A percentile compares a stretch with the other conserved stretches of the same genome.
Evolutionary conservation across 1,140 invertebrate species (phyloP).

Genomic region (Papilio glaucus): DNA sequence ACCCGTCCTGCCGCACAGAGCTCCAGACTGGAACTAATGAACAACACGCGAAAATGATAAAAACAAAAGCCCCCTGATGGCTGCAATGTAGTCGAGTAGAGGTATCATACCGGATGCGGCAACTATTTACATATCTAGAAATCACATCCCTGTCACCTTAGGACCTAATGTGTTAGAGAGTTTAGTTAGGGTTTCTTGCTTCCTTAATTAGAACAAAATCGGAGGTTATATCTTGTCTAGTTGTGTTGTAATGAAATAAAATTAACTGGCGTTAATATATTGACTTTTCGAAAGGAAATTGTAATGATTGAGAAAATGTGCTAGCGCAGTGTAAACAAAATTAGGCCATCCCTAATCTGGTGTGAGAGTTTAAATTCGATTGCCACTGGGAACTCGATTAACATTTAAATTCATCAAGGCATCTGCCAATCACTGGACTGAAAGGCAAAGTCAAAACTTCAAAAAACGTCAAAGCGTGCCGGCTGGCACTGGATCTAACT

Average conservation of each 20-base stretch:
- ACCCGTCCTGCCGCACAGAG: neutral
- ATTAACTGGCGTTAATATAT: too few relatives aligned
- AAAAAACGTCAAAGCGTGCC: conserved; percentile 48
- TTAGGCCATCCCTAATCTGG: neutral
- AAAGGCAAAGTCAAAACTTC: conserved; percentile 40
- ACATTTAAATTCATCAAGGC: conserved; percentile 27
- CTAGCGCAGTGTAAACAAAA: neutral
- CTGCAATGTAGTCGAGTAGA: neutral
- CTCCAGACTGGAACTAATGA: conserved; percentile 13
- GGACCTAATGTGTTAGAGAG: too few relatives aligned
- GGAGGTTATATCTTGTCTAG: too few relatives aligned
- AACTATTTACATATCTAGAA: too few relatives aligned
- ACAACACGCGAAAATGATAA: conserved; percentile 7
- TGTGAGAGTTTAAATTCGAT: neutral
- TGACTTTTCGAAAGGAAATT: too few relatives aligned
- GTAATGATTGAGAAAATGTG: too few relatives aligned
- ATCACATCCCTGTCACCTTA: too few relatives aligned
- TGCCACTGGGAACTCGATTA: conserved; percentile 11
- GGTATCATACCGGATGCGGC: too few relatives aligned
- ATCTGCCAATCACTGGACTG: conserved; percentile 39
- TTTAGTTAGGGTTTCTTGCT: too few relatives aligned
- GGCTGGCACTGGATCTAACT: conserved; percentile 50
- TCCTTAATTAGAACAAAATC: too few relatives aligned
- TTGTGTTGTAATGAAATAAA: too few relatives aligned
- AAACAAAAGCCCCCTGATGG: neutral